These are phyloP conservation scores for Baccha elongata DNA, from an alignment of 2,888 invertebrate genomes.

Conservation along the genomic window DNA sequence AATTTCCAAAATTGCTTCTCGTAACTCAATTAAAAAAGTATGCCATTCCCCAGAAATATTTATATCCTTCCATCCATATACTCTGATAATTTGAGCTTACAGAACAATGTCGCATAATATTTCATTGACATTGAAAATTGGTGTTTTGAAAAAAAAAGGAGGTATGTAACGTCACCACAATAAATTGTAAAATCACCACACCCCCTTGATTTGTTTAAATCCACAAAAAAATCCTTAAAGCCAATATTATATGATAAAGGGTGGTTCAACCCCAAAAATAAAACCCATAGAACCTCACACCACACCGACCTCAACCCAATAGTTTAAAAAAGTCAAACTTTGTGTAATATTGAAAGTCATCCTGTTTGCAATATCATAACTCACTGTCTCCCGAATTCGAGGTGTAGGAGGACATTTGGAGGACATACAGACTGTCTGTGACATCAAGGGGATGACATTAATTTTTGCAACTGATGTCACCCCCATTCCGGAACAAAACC, in stretches of 20 bases:
- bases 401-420: conserved; percentile 1
- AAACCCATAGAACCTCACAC: background rate
- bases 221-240: background rate
- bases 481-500: background rate
- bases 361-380: conserved; percentile 62
- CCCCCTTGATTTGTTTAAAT: conserved; percentile 33
- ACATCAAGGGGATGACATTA: conserved; percentile 48
- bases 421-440: conserved; percentile 25
- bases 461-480: conserved; percentile 64
- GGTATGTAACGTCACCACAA: conserved; percentile 13
- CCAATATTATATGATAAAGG: conserved; percentile 22
- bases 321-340: conserved; percentile 63
- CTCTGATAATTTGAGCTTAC: background rate
- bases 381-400: conserved; percentile 39
- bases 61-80: conserved; percentile 34
- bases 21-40: conserved; percentile 70
- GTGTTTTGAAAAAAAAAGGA: conserved; percentile 16
- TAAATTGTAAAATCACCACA: conserved; percentile 55
- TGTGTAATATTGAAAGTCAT: conserved; percentile 45
- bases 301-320: conserved; percentile 19
- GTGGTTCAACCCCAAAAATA: conserved; percentile 20
- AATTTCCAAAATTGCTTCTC: conserved; percentile 64
- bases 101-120: conserved; percentile 3
- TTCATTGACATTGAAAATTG: conserved; percentile 49
- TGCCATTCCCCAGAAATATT: conserved; percentile 46